Percentiles rank a stretch among this genome's conserved stretches.
Conservation (phyloP, 2,888 invertebrate species). For the Macaria notata region DNA sequence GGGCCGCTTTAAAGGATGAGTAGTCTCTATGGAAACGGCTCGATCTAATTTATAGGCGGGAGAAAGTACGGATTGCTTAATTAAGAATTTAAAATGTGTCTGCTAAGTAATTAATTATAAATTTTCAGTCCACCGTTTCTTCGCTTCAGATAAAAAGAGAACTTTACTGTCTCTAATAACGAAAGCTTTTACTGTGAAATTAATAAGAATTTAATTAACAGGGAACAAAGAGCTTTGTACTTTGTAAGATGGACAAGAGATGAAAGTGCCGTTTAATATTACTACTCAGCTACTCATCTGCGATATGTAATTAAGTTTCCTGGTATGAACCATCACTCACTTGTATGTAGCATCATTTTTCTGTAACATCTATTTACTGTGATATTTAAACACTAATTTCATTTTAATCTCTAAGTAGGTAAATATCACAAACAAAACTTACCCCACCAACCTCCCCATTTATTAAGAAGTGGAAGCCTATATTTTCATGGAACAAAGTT, state of each 20-base stretch:
- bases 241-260: constrained; percentile 13
- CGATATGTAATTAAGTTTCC: constrained; percentile 18
- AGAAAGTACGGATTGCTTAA: constrained; percentile 82
- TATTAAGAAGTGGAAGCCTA: no score
- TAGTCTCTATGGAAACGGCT: constrained; percentile 83
- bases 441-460: no score
- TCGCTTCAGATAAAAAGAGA: constrained; percentile 48
- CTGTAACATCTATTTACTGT: no score
- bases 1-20: constrained; percentile 82
- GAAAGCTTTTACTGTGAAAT: constrained; percentile 41
- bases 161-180: constrained; percentile 41
- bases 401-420: no score
- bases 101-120: constrained; percentile 78
- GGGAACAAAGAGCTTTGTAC: constrained; percentile 41
- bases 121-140: constrained; percentile 61
- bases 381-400: no score
- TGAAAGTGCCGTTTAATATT: constrained; percentile 19
- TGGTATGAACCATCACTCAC: neutral
- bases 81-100: constrained; percentile 82
- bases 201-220: constrained; percentile 66
- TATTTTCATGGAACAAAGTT: neutral
- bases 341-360: no score
- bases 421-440: no score
- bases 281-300: constrained; percentile 13
- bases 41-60: constrained; percentile 82